phyloP scores from a whole-genome alignment of 2,888 invertebrate genomes.

The Coronaproctus castanopsis region DNA sequence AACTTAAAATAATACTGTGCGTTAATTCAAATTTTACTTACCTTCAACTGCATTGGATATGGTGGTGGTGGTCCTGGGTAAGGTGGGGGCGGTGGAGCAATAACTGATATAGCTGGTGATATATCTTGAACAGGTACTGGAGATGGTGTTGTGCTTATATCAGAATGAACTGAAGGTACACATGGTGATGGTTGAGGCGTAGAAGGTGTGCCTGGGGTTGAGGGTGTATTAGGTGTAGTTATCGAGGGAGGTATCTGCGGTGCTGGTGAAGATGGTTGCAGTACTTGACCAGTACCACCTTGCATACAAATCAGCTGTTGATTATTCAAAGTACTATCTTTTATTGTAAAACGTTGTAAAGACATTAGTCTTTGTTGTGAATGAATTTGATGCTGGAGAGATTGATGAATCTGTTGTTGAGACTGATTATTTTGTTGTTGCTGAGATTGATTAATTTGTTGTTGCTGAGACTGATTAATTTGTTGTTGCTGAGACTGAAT shows the following conservation, averaged over 20 bases:
- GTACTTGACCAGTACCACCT: conserved; percentile 13
- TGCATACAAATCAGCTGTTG: conserved; percentile 6
- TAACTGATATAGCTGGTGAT: conserved; percentile 27
- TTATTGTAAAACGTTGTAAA: conserved; percentile 11
- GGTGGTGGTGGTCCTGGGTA: conserved; percentile 50
- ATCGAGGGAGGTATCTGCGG: not conserved
- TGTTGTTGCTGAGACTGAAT: conserved; percentile 17
- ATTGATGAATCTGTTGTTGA: conserved; percentile 15
- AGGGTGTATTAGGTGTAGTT: not conserved
- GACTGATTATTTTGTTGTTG: conserved; percentile 12
- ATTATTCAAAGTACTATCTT: conserved; percentile 4
- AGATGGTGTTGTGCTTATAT: not conserved
- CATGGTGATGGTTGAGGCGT: not conserved
- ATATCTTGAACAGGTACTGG: conserved; percentile 6
- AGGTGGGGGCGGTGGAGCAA: conserved; percentile 46
- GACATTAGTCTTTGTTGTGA: conserved; percentile 17
- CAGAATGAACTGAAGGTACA: not conserved
- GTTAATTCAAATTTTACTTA: no score
- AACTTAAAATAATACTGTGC: no score
- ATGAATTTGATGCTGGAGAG: conserved; percentile 18
- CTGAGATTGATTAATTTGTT: conserved; percentile 16
- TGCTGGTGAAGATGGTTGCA: conserved; percentile 13
- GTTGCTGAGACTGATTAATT: conserved; percentile 16
- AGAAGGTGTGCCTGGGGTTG: conserved; percentile 2
- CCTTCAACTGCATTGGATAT: conserved; percentile 34